Evolutionary conservation across 64 coral and sea anemone genomes (phyloP), one percentile per base, ranked within the genome.

Genomic region (Exaiptasia diaphana): DNA sequence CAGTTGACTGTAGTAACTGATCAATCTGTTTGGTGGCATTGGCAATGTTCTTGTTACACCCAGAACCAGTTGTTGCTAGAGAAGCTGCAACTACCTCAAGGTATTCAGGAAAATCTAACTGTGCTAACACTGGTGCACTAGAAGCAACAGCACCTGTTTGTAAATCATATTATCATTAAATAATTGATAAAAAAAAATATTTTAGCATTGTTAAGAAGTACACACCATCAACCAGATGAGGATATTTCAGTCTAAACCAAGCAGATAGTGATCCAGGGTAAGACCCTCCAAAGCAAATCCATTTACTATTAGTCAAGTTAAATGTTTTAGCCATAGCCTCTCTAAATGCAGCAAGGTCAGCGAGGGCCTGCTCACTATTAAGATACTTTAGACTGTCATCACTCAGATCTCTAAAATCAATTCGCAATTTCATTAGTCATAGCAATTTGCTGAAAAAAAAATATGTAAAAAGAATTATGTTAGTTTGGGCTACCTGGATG

Each of bases 251-350:
- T 73, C 95, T 88, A 37, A 89, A 93, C 95, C 95, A 99, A 2
- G 95, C 95, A 33, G 95, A 99, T 62, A 99, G 79, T 10, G 90
- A 99, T 48, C 95, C 95, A 58, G 95, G 90, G 65, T 99, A 99
- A 18, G 95, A 99, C 28, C 95, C 95, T 26, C 95, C 95, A 93
- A 99, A 99, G 20, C 83, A 99, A 75, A 99, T 89, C 95, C 95
- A 99, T 57, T 92, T 92, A 30, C 56, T 77, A 5, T 79, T 79
- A 40, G 84, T 88, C 39, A 99, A 64, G 6, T 99, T 99, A 63
- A 93, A 99, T 46, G 89, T 89, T 13, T 67, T 68, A 3, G 81
- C 67, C 85, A 99, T 93, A 30, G 56, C 74, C 31, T 93, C 63
- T 55, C 90, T 40, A 38, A 99, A 99, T 49, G 85, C 90, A 25